Percentiles rank a stretch among this genome's conserved stretches.
Evolutionary conservation across 2,888 invertebrate genomes (phyloP).

Genomic region (Scaptomyza flava): DNA sequence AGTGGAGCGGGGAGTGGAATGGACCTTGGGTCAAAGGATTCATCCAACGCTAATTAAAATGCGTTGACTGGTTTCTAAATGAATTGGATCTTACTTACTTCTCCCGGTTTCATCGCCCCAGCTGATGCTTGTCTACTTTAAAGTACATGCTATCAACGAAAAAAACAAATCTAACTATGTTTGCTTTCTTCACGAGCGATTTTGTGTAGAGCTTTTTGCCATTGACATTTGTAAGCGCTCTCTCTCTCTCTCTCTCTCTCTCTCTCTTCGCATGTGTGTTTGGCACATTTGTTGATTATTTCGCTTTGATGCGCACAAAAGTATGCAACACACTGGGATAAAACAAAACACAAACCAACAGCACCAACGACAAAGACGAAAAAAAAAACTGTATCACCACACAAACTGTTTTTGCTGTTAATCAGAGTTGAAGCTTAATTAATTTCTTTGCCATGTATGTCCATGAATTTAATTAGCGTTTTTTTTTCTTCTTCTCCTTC

Average conservation of each 20-base stretch:
- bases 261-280: slow-evolving; percentile 13
- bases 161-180: background rate
- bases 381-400: slow-evolving; percentile 46
- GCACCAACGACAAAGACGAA: slow-evolving; percentile 10
- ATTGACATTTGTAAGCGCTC: slow-evolving; percentile 69
- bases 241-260: background rate
- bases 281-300: slow-evolving; percentile 76
- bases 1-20: background rate
- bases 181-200: slow-evolving; percentile 23
- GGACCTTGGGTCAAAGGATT: slow-evolving; percentile 43
- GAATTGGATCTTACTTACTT: slow-evolving; percentile 37
- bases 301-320: slow-evolving; percentile 76
- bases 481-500: slow-evolving; percentile 29
- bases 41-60: slow-evolving; percentile 70
- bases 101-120: background rate
- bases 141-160: slow-evolving; percentile 21
- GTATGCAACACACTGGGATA: slow-evolving; percentile 54
- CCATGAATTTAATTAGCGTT: slow-evolving; percentile 70
- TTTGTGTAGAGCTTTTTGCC: slow-evolving; percentile 46
- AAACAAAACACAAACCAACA: slow-evolving; percentile 11
- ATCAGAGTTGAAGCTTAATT: slow-evolving; percentile 73
- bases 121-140: slow-evolving; percentile 26
- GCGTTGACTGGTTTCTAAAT: slow-evolving; percentile 47
- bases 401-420: slow-evolving; percentile 65
- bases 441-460: slow-evolving; percentile 66